phyloP scores from a whole-genome alignment of 2,113 vertebrate species.

The Otis tarda region DNA sequence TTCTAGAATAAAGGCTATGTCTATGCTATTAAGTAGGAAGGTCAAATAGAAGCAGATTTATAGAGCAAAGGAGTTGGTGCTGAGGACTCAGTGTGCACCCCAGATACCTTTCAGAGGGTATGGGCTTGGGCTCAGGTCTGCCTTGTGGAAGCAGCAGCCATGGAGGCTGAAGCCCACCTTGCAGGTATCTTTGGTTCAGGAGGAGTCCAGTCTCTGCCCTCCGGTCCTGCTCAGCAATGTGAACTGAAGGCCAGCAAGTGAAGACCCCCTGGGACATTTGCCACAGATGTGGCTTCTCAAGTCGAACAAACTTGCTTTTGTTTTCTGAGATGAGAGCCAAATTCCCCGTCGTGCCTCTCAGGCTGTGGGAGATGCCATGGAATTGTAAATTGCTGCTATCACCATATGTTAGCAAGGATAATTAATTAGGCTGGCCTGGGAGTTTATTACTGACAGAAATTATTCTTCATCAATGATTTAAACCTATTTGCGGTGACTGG shows the following conservation, averaged over 20 bases:
- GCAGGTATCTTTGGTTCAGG: accelerated
- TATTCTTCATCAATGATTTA: neutral
- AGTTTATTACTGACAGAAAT: neutral
- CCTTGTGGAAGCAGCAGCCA: neutral
- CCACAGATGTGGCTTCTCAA: neutral
- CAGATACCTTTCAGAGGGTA: neutral
- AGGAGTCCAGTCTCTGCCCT: neutral
- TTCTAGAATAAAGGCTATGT: neutral
- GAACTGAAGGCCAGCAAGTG: neutral
- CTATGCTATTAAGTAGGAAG: neutral
- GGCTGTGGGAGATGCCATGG: neutral
- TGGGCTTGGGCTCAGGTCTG: neutral
- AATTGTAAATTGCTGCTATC: neutral
- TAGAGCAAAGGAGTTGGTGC: neutral
- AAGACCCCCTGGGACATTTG: neutral
- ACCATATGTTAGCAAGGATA: neutral
- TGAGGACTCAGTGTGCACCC: neutral
- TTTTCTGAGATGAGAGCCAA: neutral
- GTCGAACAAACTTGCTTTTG: neutral
- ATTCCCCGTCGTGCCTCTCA: accelerated
- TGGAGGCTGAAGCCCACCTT: neutral
- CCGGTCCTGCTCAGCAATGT: accelerated
- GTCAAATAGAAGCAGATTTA: neutral
- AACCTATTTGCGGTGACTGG: neutral
- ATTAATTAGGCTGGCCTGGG: neutral